These are phyloP conservation scores for Temnothorax rugatulus DNA, from an alignment of 2,888 invertebrate species.

Conservation along the genomic window DNA sequence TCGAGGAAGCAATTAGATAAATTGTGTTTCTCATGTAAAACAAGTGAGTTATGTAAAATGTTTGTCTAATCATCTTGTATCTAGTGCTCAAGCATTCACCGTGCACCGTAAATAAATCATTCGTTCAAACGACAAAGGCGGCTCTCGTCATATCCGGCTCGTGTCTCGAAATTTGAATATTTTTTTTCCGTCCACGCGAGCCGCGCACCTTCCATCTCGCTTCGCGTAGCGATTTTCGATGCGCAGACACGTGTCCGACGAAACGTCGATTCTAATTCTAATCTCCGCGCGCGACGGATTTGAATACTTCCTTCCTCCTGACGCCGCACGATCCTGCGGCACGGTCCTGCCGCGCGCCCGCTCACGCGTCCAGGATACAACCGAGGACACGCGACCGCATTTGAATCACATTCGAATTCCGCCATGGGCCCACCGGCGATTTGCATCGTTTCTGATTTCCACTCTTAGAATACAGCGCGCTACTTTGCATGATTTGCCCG, in stretches of 20 bases:
- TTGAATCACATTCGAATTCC: slow-evolving; percentile 74
- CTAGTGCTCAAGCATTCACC: slow-evolving; percentile 35
- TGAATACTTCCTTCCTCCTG: slow-evolving; percentile 67
- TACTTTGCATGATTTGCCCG: slow-evolving; percentile 50
- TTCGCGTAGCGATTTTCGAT: slow-evolving; percentile 68
- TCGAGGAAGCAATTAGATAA: not conserved
- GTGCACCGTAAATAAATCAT: slow-evolving; percentile 74
- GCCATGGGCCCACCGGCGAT: slow-evolving; percentile 64
- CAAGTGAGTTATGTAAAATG: slow-evolving; percentile 6
- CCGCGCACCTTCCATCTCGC: slow-evolving; percentile 51
- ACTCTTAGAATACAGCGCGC: slow-evolving; percentile 29
- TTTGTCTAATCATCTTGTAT: slow-evolving; percentile 20
- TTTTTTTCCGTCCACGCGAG: slow-evolving; percentile 64
- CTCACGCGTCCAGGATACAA: slow-evolving; percentile 48
- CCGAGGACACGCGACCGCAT: slow-evolving; percentile 76
- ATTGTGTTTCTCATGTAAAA: not conserved
- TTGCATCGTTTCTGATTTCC: slow-evolving; percentile 75
- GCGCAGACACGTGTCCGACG: slow-evolving; percentile 80
- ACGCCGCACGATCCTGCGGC: slow-evolving; percentile 23
- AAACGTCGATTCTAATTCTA: slow-evolving; percentile 83
- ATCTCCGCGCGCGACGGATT: slow-evolving; percentile 74
- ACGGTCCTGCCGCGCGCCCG: slow-evolving; percentile 27
- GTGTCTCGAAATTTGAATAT: slow-evolving; percentile 81
- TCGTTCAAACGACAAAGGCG: slow-evolving; percentile 59
- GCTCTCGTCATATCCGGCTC: slow-evolving; percentile 72